Evolutionary conservation across 2,888 invertebrate species (phyloP).

Genomic region (Mimachlamys varia): DNA sequence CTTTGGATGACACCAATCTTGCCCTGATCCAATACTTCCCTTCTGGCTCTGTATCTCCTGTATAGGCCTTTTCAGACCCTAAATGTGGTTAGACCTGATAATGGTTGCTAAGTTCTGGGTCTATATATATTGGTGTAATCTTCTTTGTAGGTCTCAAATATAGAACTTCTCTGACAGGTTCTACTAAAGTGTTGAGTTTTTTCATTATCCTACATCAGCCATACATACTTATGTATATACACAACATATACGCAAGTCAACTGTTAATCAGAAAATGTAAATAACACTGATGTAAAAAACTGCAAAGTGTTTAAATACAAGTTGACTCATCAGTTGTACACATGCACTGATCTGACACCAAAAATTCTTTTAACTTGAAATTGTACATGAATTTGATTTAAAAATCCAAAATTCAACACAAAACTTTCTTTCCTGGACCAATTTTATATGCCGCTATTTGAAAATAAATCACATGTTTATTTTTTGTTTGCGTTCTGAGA

Average conservation of each 20-base stretch:
- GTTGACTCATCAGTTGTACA: not conserved
- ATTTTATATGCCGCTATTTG: too few species aligned
- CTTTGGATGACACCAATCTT: too few species aligned
- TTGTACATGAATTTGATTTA: not conserved
- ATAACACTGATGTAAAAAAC: not conserved
- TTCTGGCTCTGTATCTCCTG: not conserved
- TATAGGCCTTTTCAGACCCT: not conserved
- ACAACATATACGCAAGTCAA: not conserved
- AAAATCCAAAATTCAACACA: not conserved
- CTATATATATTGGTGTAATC: conserved; percentile 14
- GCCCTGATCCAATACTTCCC: not conserved
- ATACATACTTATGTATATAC: not conserved
- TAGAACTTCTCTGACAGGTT: not conserved
- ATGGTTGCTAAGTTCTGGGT: conserved; percentile 6
- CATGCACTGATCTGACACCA: not conserved
- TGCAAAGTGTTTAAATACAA: not conserved
- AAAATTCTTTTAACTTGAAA: not conserved
- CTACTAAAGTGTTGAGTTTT: not conserved
- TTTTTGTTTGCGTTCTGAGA: not conserved
- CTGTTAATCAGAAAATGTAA: not conserved
- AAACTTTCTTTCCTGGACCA: not conserved
- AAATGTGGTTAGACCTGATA: not conserved
- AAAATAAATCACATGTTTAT: too few species aligned
- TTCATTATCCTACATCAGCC: not conserved
- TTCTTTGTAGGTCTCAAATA: conserved; percentile 1